Evolutionary conservation across 2,888 invertebrate genomes (phyloP).

Genomic region (Cheilosia grossa): DNA sequence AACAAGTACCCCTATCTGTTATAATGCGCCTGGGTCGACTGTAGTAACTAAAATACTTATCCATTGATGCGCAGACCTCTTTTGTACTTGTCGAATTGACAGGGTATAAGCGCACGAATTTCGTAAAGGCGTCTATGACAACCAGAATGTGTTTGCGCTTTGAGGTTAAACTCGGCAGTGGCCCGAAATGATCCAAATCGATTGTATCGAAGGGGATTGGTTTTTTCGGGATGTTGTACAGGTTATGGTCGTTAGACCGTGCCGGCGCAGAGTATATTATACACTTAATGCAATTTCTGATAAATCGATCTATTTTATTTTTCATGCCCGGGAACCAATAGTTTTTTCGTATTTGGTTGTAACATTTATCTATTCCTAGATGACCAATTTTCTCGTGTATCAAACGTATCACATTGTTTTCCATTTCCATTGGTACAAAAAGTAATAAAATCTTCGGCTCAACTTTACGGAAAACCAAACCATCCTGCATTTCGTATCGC

Average conservation of each 20-base stretch:
- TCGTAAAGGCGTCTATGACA: too few species aligned
- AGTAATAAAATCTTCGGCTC: not conserved
- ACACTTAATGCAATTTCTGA: conserved; percentile 45
- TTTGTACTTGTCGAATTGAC: conserved; percentile 14
- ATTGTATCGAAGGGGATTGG: conserved; percentile 30
- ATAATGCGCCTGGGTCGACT: conserved; percentile 10
- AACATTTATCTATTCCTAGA: too few species aligned
- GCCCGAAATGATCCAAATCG: conserved; percentile 14
- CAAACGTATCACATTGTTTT: conserved; percentile 6
- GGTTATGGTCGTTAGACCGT: conserved; percentile 19
- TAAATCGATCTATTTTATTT: not conserved
- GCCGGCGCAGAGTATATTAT: conserved; percentile 39
- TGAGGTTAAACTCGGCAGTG: too few species aligned
- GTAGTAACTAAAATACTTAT: conserved; percentile 13
- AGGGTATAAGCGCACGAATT: not conserved
- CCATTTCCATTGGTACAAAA: conserved; percentile 9
- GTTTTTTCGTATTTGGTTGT: too few species aligned
- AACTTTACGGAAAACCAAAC: not conserved
- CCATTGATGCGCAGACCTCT: conserved; percentile 8
- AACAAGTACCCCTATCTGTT: conserved; percentile 21
- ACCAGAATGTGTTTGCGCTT: too few species aligned
- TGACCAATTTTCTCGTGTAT: conserved; percentile 7
- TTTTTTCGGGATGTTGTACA: conserved; percentile 30
- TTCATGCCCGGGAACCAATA: not conserved
- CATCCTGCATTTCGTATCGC: not conserved